These are phyloP conservation scores for Macrophya annulata DNA, from an alignment of 2,888 invertebrate species.

Conservation along the genomic window DNA sequence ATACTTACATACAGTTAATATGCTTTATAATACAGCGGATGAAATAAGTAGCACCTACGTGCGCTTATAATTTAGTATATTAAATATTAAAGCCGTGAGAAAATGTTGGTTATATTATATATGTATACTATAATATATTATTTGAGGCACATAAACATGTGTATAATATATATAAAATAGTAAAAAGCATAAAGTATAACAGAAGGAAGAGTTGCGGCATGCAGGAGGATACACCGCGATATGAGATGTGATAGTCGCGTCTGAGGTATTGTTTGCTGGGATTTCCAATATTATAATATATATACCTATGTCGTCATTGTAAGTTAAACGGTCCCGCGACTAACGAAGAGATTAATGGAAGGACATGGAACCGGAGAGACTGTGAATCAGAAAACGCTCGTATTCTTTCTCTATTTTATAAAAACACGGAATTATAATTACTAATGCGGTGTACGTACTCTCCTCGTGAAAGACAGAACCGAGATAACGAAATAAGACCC, in stretches of 20 bases:
- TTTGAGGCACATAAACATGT: no score
- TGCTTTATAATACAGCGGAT: not conserved
- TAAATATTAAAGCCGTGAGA: not conserved
- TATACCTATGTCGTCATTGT: not conserved
- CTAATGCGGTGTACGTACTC: not conserved
- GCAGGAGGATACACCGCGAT: no score
- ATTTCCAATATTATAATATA: not conserved
- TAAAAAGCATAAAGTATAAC: not conserved
- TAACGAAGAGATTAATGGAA: not conserved
- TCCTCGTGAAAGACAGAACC: not conserved
- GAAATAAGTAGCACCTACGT: not conserved
- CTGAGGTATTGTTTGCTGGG: not conserved
- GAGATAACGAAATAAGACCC: slow-evolving; percentile 4
- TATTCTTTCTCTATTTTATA: not conserved
- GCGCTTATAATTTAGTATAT: not conserved
- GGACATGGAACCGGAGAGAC: not conserved
- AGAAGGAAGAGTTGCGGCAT: not conserved
- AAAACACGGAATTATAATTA: not conserved
- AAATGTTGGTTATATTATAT: not conserved
- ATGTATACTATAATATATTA: no score
- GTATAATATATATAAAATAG: not conserved
- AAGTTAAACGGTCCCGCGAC: not conserved
- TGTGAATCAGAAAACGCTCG: not conserved
- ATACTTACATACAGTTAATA: not conserved
- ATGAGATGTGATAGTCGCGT: no score